Evolutionary conservation across 2,797 vertebrate genomes (phyloP), one percentile per base, ranked within the genome.

Genomic region (Xenops minutus): DNA sequence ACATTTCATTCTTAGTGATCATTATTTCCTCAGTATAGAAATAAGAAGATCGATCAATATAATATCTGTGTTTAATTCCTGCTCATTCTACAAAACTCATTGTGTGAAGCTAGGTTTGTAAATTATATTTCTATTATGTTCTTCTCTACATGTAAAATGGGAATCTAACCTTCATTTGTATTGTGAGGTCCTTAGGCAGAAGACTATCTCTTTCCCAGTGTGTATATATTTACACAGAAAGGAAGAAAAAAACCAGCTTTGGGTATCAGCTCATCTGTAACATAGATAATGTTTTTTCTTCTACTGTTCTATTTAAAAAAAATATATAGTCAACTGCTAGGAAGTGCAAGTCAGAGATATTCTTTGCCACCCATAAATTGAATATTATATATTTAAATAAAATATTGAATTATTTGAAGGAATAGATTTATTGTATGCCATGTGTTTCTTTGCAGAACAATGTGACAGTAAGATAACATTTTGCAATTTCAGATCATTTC

Each of bases 401-500:
- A 93, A 79, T 20, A 69, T 4, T n/a, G 46, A 76, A 82, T 82
- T 85, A 68, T 81, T 72, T 43, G 39, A 79, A 63, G n/a, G 62
- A 85, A 89, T 16, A 0, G 16, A 59, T 79, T 85, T 76, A 69
- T 85, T 82, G 69, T 37, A 41, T 37, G 24, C 46, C 27, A 46
- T 29, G 39, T 63, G 48, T 76, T 87, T 85, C 74, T 89, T 43
- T 24, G 51, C 64, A 92, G 91, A 91, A 93, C 51, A 93, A 91
- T 69, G 54, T 48, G 51, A 87, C 63, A 71, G 71, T 56, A 66
- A 84, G 87, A 95, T 91, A 96, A 94, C 39, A 41, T 62, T 91
- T 66, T 87, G 67, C 78, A 91, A 91, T 88, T 87, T 86, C 81
- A 82, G 74, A 95, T 85, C 11, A 30, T 92, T 93, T 94, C 86